Conservation (phyloP, 2,797 vertebrate genomes). For the Sebastes kiyomatsui region DNA sequence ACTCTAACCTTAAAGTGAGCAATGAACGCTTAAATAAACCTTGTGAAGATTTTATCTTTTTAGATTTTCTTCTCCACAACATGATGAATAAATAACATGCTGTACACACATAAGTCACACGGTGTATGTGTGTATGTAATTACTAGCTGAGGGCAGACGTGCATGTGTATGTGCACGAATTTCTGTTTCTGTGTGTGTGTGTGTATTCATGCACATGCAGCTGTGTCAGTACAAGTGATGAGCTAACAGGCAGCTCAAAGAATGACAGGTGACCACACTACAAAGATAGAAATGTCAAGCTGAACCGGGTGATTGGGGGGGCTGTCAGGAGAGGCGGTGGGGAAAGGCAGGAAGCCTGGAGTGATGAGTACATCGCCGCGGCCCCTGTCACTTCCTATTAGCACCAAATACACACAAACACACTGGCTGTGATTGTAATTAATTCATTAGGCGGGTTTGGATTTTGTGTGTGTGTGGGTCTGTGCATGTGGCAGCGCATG, state of each 20-base stretch:
- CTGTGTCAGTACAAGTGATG: constrained; percentile 50
- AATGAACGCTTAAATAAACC: not conserved
- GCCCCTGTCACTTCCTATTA: constrained; percentile 80
- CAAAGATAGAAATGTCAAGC: constrained; percentile 80
- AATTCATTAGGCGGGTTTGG: constrained; percentile 66
- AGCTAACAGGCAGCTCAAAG: constrained; percentile 63
- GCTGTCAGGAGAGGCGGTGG: constrained; percentile 25
- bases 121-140: constrained; percentile 1
- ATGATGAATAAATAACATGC: constrained; percentile 4
- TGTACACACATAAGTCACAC: not conserved
- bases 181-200: not conserved
- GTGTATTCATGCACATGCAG: constrained; percentile 14
- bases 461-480: constrained; percentile 9
- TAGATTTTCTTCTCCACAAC: not conserved
- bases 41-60: not conserved
- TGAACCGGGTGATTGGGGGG: constrained; percentile 50
- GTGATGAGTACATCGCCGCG: constrained; percentile 71
- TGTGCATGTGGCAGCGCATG: not conserved
- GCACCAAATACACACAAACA: constrained; percentile 56
- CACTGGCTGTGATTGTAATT: constrained; percentile 69
- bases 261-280: constrained; percentile 77
- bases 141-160: constrained; percentile 24
- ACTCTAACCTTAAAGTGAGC: not conserved
- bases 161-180: not conserved
- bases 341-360: constrained; percentile 62